phyloP scores from a whole-genome alignment of 2,113 vertebrate species.

The Nansenia antarctica region DNA sequence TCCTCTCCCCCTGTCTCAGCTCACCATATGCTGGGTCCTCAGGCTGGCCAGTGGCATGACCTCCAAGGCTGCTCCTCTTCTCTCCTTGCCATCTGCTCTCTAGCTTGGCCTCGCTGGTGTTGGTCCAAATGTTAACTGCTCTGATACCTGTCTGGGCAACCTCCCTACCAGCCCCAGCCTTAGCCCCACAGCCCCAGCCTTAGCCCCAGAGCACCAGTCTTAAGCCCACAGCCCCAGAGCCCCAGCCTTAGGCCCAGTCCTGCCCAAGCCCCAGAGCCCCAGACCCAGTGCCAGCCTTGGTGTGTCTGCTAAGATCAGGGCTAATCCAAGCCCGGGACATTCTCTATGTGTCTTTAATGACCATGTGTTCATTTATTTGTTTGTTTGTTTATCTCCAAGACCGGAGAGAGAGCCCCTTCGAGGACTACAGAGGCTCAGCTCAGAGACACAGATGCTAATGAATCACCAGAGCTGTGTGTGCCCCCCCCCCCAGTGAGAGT shows the following conservation, averaged over 20 bases:
- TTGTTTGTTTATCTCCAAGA: neutral
- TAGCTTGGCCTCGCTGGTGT: slow-evolving; percentile 37
- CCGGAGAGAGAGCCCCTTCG: neutral
- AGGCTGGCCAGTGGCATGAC: slow-evolving; percentile 47
- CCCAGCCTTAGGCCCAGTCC: too few species aligned
- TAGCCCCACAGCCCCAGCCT: slow-evolving; percentile 23
- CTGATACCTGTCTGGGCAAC: slow-evolving; percentile 51
- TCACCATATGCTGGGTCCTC: slow-evolving; percentile 56
- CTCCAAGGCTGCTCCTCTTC: slow-evolving; percentile 44
- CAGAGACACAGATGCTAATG: neutral
- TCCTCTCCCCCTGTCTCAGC: slow-evolving; percentile 22
- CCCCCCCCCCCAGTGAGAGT: neutral
- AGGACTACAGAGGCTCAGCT: neutral
- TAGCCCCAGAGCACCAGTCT: slow-evolving; percentile 28
- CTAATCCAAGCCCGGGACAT: slow-evolving; percentile 18
- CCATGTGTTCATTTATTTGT: neutral
- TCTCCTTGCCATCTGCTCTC: slow-evolving; percentile 56
- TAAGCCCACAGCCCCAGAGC: too few species aligned
- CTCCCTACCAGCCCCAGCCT: slow-evolving; percentile 18
- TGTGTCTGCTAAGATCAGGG: neutral
- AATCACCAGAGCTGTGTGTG: slow-evolving; percentile 10
- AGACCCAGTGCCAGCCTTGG: slow-evolving; percentile 16
- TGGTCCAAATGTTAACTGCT: slow-evolving; percentile 47
- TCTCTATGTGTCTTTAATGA: slow-evolving; percentile 10
- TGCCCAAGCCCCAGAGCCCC: too few species aligned